Evolutionary conservation across 2,888 invertebrate species (phyloP).

Genomic region (Argyresthia goedartella): DNA sequence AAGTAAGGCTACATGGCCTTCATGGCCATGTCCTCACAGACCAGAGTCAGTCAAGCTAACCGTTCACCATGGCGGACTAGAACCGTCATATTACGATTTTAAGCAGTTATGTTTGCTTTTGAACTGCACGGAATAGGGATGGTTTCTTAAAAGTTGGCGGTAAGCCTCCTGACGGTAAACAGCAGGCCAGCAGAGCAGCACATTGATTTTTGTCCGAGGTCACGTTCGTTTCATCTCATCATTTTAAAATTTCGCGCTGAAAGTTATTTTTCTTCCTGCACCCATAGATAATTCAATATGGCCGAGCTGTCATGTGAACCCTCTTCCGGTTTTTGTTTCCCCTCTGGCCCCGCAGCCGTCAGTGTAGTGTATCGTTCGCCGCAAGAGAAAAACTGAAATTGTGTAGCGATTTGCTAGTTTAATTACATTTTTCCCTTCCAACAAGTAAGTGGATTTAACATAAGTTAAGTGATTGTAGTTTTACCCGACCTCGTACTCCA

Average conservation of each 20-base stretch:
- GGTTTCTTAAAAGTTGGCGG: too few species aligned
- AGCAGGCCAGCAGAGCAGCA: too few species aligned
- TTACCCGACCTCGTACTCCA: conserved; percentile 24
- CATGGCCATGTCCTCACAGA: too few species aligned
- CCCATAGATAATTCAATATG: conserved; percentile 34
- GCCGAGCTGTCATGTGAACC: conserved; percentile 58
- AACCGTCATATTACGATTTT: too few species aligned
- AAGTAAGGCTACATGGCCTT: too few species aligned
- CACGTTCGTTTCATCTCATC: too few species aligned
- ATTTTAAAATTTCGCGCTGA: conserved; percentile 6
- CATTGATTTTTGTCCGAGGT: too few species aligned
- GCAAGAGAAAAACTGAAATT: conserved; percentile 68
- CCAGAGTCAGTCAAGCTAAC: too few species aligned
- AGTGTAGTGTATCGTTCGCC: conserved; percentile 69
- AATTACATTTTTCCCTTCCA: conserved; percentile 67
- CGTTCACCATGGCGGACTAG: too few species aligned
- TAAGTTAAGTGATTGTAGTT: conserved; percentile 41
- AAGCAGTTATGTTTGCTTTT: too few species aligned
- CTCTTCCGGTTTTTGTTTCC: conserved; percentile 69
- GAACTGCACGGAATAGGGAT: too few species aligned
- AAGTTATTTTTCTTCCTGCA: conserved; percentile 6
- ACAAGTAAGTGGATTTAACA: conserved; percentile 64
- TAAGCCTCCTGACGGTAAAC: too few species aligned
- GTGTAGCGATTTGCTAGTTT: conserved; percentile 68
- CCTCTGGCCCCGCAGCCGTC: conserved; percentile 69